Percentiles rank a stretch among this genome's conserved stretches.
These are phyloP conservation scores for Lamellibrachia luymesi DNA, from an alignment of 1,140 invertebrate genomes.

Conservation along the genomic window DNA sequence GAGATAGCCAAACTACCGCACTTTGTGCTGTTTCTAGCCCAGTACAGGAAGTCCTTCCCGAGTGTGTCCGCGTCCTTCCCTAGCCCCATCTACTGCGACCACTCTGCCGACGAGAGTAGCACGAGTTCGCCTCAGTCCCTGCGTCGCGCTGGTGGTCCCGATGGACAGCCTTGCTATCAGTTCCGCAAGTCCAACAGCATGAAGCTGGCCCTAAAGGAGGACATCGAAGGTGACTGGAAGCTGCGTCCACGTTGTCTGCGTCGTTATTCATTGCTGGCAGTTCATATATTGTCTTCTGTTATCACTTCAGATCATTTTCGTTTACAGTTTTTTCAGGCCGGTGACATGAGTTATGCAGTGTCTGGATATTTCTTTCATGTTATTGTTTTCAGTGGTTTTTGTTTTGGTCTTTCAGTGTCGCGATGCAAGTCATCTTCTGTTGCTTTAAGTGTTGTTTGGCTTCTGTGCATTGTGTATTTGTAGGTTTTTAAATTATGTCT, in stretches of 20 bases:
- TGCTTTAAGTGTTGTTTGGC: neutral
- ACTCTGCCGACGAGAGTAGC: slow-evolving; percentile 21
- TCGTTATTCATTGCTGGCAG: neutral
- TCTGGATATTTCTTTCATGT: slow-evolving; percentile 36
- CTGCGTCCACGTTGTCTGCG: neutral
- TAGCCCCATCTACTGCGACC: slow-evolving; percentile 11
- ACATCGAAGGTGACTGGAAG: slow-evolving; percentile 41
- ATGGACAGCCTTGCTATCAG: slow-evolving; percentile 24
- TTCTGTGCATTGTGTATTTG: neutral
- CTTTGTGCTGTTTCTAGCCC: slow-evolving; percentile 11
- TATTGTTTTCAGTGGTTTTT: neutral
- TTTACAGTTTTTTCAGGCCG: slow-evolving; percentile 3
- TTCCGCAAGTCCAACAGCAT: slow-evolving; percentile 55
- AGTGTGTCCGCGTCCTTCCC: slow-evolving; percentile 16
- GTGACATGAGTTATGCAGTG: slow-evolving; percentile 10
- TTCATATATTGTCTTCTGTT: slow-evolving; percentile 10
- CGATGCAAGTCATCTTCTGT: too few relatives aligned
- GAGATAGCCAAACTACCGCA: neutral
- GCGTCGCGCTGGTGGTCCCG: slow-evolving; percentile 22
- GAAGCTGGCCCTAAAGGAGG: slow-evolving; percentile 43
- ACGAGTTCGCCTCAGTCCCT: slow-evolving; percentile 28
- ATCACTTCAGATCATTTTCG: slow-evolving; percentile 21
- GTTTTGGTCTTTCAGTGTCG: neutral
- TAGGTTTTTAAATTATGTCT: neutral
- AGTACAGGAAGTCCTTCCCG: slow-evolving; percentile 23